A percentile compares a stretch with the other conserved stretches of the same genome.
These are phyloP conservation scores for Dicycla oo DNA, from an alignment of 2,888 invertebrate genomes.

Conservation along the genomic window DNA sequence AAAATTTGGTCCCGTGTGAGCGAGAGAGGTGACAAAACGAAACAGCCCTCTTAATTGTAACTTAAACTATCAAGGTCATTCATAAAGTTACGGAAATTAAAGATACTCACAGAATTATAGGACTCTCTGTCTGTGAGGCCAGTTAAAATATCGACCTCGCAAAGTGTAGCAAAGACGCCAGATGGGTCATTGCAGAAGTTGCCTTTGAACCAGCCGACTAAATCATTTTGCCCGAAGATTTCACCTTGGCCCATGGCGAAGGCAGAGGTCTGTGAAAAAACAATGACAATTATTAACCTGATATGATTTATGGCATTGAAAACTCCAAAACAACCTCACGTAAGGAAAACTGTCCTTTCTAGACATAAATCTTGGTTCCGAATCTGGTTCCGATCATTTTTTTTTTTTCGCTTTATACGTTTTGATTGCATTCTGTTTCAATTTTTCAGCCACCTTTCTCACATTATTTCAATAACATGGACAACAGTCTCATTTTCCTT, in stretches of 20 bases:
- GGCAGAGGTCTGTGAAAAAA: constrained; percentile 65
- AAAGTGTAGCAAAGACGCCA: constrained; percentile 31
- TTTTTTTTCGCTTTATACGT: neutral
- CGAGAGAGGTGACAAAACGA: too few relatives aligned
- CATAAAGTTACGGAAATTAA: neutral
- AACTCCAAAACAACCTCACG: neutral
- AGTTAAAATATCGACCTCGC: constrained; percentile 39
- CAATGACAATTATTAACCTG: neutral
- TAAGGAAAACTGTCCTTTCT: neutral
- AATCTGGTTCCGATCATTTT: too few relatives aligned
- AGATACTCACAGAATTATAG: constrained; percentile 69
- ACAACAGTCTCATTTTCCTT: neutral
- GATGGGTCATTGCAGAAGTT: constrained; percentile 49
- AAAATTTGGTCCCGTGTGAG: too few relatives aligned
- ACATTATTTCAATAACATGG: neutral
- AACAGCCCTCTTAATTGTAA: too few relatives aligned
- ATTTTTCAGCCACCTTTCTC: too few relatives aligned
- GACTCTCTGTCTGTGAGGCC: constrained; percentile 44
- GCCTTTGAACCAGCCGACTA: constrained; percentile 56
- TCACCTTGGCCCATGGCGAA: constrained; percentile 70
- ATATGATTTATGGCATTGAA: neutral
- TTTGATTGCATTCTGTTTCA: neutral
- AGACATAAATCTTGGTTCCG: neutral
- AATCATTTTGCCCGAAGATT: constrained; percentile 68
- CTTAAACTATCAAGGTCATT: neutral